A percentile compares a stretch with the other conserved stretches of the same genome.
phyloP scores from a whole-genome alignment of 1,140 invertebrate genomes.

The Heliconius hewitsoni region DNA sequence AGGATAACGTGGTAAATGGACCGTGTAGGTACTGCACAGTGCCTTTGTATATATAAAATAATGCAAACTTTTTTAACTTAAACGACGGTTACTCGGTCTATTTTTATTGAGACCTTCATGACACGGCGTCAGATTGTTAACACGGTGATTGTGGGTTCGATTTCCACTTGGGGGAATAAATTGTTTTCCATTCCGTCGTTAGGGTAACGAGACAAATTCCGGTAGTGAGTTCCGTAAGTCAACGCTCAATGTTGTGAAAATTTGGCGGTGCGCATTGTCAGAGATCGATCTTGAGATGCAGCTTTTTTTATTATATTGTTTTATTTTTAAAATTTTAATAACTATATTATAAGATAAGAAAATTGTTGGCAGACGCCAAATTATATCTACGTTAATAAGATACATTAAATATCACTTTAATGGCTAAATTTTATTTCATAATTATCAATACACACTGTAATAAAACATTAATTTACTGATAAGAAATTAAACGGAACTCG shows the following conservation, averaged over 20 bases:
- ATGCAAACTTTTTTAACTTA: slow-evolving; percentile 11
- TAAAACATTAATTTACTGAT: neutral
- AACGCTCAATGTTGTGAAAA: too few relatives aligned
- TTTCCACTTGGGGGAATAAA: too few relatives aligned
- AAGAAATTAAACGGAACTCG: neutral
- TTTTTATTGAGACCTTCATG: neutral
- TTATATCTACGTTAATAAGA: neutral
- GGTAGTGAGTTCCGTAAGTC: too few relatives aligned
- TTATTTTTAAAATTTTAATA: too few relatives aligned
- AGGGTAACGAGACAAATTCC: too few relatives aligned
- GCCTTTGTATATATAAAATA: slow-evolving; percentile 9
- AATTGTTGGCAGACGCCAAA: neutral
- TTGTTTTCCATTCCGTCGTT: too few relatives aligned
- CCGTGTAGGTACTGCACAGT: slow-evolving; percentile 3
- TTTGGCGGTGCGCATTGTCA: too few relatives aligned
- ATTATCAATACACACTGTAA: neutral
- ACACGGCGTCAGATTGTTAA: too few relatives aligned
- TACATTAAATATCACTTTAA: neutral
- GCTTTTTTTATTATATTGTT: too few relatives aligned
- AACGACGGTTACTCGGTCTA: neutral
- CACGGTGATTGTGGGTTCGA: too few relatives aligned
- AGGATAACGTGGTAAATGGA: slow-evolving; percentile 28
- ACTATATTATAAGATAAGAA: neutral
- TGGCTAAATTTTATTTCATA: neutral
- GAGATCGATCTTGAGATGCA: too few relatives aligned